Conservation (phyloP, 2,797 vertebrate genomes). For the Chloroceryle inda region DNA sequence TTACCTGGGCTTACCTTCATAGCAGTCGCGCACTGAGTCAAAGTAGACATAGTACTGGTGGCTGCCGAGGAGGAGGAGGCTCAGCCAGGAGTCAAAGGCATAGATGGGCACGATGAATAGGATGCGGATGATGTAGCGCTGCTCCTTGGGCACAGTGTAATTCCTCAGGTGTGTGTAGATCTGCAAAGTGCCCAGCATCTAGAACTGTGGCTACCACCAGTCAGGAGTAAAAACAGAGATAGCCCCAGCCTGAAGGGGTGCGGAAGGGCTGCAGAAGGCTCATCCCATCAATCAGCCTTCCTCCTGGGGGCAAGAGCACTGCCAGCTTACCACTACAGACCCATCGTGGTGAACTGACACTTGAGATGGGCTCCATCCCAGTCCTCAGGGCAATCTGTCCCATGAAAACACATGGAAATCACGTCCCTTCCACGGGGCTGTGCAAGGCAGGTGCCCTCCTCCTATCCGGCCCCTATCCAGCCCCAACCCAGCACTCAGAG, state of each 20-base stretch:
- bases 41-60: slow-evolving; percentile 95
- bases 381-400: background rate
- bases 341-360: fast-evolving
- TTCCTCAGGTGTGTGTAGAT: slow-evolving; percentile 93
- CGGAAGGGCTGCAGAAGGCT: background rate
- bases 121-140: slow-evolving; percentile 97
- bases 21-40: slow-evolving; percentile 94
- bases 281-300: background rate
- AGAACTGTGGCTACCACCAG: background rate
- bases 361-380: background rate
- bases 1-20: slow-evolving; percentile 86
- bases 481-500: background rate
- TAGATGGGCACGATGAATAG: slow-evolving; percentile 95
- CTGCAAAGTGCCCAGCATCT: slow-evolving; percentile 64
- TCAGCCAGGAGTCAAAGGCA: slow-evolving; percentile 96
- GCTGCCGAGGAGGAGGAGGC: slow-evolving; percentile 93
- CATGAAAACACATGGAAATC: background rate
- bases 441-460: background rate
- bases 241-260: background rate
- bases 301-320: background rate
- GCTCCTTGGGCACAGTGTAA: slow-evolving; percentile 92
- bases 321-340: background rate
- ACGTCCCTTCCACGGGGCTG: background rate
- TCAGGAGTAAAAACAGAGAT: background rate
- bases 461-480: background rate